Conservation (phyloP, 2,113 vertebrate species). For the Nestor notabilis region DNA sequence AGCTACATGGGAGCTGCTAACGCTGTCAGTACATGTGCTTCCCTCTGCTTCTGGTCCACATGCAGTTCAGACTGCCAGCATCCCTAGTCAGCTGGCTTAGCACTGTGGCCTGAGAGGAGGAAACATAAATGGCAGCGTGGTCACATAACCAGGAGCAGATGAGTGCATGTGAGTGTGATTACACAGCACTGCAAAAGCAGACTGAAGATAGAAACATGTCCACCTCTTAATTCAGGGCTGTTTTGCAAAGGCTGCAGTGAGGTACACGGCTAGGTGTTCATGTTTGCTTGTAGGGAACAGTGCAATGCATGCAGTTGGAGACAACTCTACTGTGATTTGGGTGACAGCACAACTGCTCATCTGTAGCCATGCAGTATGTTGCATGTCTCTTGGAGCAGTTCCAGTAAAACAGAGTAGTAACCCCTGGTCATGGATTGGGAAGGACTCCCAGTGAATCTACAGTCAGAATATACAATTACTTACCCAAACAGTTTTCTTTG, state of each 20-base stretch:
- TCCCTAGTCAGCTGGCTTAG: neutral
- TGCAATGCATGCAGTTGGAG: neutral
- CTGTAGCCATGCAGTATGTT: rapidly evolving
- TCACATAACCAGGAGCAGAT: neutral
- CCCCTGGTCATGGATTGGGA: neutral
- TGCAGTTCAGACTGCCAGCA: neutral
- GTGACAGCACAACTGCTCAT: rapidly evolving
- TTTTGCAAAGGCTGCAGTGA: neutral
- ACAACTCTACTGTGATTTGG: neutral
- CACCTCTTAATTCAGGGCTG: neutral
- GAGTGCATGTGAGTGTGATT: neutral
- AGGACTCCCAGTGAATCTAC: neutral
- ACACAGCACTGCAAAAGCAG: neutral
- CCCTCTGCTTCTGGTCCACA: neutral
- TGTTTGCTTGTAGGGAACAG: neutral
- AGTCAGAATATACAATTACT: neutral
- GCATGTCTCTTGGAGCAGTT: rapidly evolving
- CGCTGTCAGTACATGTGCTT: rapidly evolving
- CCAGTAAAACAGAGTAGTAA: neutral
- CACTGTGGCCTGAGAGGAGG: neutral
- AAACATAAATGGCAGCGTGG: neutral
- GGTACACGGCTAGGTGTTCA: rapidly evolving
- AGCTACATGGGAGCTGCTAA: neutral
- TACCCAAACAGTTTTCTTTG: neutral
- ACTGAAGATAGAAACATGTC: neutral